Evolutionary conservation across 2,797 vertebrate species (phyloP).

Genomic region (Pipistrellus pipistrellus): DNA sequence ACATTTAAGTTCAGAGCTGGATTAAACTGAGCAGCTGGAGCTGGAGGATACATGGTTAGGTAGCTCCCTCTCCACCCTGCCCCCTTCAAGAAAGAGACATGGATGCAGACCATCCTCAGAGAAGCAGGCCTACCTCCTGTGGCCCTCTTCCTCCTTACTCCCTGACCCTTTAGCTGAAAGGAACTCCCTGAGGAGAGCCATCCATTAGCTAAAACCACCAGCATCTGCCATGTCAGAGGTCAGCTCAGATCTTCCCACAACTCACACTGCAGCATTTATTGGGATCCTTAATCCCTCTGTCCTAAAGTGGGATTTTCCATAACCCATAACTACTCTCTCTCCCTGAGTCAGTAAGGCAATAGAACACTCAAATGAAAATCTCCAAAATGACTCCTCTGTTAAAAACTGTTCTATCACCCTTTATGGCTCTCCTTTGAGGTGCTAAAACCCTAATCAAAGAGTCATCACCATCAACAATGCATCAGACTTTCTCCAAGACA

Average conservation of each 20-base stretch:
- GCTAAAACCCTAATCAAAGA: conserved; percentile 20
- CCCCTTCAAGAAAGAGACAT: background rate
- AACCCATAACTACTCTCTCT: background rate
- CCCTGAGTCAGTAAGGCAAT: background rate
- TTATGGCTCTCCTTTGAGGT: conserved; percentile 1
- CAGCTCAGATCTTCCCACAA: background rate
- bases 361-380: background rate
- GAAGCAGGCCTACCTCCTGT: background rate
- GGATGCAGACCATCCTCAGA: background rate
- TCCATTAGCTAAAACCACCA: background rate
- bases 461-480: background rate
- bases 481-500: conserved; percentile 18
- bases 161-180: background rate
- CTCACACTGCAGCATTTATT: background rate
- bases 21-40: background rate
- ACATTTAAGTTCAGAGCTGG: background rate
- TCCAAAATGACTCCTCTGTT: conserved; percentile 49
- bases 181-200: background rate
- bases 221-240: background rate
- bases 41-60: background rate
- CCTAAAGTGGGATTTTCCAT: background rate
- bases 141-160: background rate
- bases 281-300: rapidly evolving
- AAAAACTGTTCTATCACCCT: conserved; percentile 22
- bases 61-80: background rate